Evolutionary conservation across 2,113 vertebrate species (phyloP).

Genomic region (Catagonus wagneri): DNA sequence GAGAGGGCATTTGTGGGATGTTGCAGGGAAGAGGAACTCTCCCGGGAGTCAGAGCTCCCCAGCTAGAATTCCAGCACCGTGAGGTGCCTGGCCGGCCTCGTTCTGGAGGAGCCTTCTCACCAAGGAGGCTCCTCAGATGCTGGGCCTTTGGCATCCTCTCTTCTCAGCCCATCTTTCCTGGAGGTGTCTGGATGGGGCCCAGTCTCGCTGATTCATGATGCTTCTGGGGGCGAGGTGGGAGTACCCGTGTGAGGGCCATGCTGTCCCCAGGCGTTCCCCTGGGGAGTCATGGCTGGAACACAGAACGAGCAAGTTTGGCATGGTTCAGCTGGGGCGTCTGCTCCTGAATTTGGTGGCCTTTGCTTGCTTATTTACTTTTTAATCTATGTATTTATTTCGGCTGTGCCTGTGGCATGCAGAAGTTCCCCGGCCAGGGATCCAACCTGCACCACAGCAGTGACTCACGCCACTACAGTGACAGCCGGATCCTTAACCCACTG

Average conservation of each 20-base stretch:
- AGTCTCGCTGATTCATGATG: background rate
- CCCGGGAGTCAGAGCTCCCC: background rate
- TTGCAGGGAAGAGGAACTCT: background rate
- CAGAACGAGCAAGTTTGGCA: background rate
- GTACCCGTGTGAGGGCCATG: background rate
- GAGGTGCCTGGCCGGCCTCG: background rate
- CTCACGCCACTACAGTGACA: no score
- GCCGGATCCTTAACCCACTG: no score
- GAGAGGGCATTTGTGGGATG: background rate
- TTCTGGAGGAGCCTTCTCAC: background rate
- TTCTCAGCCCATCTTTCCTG: background rate
- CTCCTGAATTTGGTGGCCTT: background rate
- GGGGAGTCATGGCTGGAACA: background rate
- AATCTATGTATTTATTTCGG: no score
- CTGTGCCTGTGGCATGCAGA: no score
- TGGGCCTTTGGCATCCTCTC: background rate
- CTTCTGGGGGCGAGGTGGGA: background rate
- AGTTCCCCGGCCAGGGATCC: no score
- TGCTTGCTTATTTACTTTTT: background rate
- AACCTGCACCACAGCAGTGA: no score
- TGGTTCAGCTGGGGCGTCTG: background rate
- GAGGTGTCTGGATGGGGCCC: background rate
- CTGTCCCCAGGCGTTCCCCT: background rate
- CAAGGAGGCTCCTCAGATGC: background rate
- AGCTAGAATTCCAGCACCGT: background rate